phyloP scores from a whole-genome alignment of 2,797 vertebrate species.

The Periparus ater region DNA sequence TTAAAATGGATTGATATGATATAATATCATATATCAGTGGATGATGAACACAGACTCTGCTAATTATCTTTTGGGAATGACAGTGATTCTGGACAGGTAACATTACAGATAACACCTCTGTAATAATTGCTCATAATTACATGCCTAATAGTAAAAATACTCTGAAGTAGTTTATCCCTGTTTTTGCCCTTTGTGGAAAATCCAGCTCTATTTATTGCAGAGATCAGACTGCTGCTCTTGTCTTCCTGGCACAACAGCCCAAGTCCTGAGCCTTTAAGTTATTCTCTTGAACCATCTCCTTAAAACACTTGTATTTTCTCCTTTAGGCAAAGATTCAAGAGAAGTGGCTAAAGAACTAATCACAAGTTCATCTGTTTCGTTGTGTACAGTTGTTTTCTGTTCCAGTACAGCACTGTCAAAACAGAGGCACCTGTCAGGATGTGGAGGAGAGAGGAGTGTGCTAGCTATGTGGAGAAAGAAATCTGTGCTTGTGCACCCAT shows the following conservation, averaged over 20 bases:
- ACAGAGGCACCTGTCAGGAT: accelerated
- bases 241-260: not conserved
- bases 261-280: not conserved
- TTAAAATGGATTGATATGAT: not conserved
- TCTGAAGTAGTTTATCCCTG: not conserved
- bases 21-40: not conserved
- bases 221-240: not conserved
- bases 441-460: not conserved
- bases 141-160: not conserved
- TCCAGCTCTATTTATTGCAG: not conserved
- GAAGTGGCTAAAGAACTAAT: not conserved
- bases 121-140: not conserved
- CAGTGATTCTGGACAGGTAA: not conserved
- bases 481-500: not conserved
- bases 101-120: not conserved
- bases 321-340: not conserved
- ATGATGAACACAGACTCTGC: not conserved
- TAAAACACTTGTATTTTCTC: not conserved
- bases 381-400: not conserved
- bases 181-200: not conserved
- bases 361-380: accelerated
- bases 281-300: not conserved
- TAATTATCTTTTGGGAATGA: not conserved
- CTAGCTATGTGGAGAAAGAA: not conserved
- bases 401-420: not conserved